Base-by-base conservation (phyloP, 2,888 invertebrate genomes). In the Tryphoninae sp. region DNA sequence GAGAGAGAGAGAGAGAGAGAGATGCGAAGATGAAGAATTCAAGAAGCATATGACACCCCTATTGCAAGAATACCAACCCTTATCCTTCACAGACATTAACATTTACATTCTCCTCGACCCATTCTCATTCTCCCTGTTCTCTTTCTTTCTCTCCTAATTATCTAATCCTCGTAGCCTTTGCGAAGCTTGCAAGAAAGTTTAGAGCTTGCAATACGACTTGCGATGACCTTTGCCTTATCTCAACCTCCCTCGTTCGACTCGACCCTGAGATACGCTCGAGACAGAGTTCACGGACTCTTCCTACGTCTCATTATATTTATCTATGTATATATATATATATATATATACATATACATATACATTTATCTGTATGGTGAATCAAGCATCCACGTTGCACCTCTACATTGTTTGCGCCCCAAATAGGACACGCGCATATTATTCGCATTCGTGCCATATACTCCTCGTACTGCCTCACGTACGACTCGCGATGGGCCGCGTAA, bases 141-240 rank as follows among this genome's bases (percentile, higher is more conserved):
- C 64, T 26, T 23, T 26, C 13, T 45, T 59, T 23, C 7, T 59
- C 23, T 67, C 51, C 13, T 13, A 13, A 3, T 45, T 45, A 40
- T 22, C 45, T 19, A 49, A 1, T 74, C 13, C 4, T 61, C 55
- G 49, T 67, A 53, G 49, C 67, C 67, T 73, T 61, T 58, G 42
- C 68, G 68, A 13, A 33, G 19, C 22, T 51, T 9, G 73, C 69
- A 81, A 81, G 77, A 81, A 81, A 78, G 77, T 81, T 81, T 69
- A 64, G 68, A 22, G 58, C 68, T 73, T 45, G 45, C 19, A 58
- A 74, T 26, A 58, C 13, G 55, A 33, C 33, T 33, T 33, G 16
- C 23, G 42, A 13, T 58, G 53, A 16, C 19, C 55, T 45, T 61
- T 55, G 23, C 8, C 33, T 55, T 62, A 23, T 65, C 53, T 69